Evolutionary conservation across 2,113 vertebrate species (phyloP).

Genomic region (Melospiza melodia): DNA sequence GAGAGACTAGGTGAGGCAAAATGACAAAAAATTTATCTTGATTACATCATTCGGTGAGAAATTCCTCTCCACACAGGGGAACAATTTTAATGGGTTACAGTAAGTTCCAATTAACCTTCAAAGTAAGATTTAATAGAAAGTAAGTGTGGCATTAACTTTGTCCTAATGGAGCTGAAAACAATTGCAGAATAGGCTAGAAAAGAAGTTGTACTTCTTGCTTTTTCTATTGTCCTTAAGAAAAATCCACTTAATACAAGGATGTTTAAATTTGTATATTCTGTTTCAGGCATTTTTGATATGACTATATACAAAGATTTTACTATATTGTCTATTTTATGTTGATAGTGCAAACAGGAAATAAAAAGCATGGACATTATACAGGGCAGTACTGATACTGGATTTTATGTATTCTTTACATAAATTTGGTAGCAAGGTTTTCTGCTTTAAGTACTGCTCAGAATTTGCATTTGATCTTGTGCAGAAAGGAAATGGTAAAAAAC

Average conservation of each 20-base stretch:
- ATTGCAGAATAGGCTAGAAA: background rate
- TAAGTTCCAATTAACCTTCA: constrained; percentile 36
- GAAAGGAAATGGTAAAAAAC: background rate
- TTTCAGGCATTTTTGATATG: background rate
- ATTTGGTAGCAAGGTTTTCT: background rate
- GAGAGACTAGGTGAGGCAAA: background rate
- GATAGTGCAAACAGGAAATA: background rate
- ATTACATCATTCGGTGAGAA: constrained; percentile 3
- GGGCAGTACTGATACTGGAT: background rate
- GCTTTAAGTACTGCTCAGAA: background rate
- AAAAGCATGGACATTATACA: background rate
- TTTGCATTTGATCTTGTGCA: fast-evolving
- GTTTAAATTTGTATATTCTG: background rate
- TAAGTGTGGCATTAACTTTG: background rate
- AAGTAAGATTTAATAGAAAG: constrained; percentile 14
- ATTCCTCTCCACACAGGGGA: background rate
- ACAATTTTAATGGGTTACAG: background rate
- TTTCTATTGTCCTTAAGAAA: background rate
- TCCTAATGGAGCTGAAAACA: background rate
- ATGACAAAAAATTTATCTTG: background rate
- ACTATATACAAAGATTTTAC: background rate
- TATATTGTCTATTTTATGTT: background rate
- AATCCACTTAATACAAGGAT: background rate
- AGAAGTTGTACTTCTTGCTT: background rate
- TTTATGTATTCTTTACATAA: background rate